Evolutionary conservation across 2,797 vertebrate genomes (phyloP), one percentile per base, ranked within the genome.

Genomic region (Crotalus adamanteus): DNA sequence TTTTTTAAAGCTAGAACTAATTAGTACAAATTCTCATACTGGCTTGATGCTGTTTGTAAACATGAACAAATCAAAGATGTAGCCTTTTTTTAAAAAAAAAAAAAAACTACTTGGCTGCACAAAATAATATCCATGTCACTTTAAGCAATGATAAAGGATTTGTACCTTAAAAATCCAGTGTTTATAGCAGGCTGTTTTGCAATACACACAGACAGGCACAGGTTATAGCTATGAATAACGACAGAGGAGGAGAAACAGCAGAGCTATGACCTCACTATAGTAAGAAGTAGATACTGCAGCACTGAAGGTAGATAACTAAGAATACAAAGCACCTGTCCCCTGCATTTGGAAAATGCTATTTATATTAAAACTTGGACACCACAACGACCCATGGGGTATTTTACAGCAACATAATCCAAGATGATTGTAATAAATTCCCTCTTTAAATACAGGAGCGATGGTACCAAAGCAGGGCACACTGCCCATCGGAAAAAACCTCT

Each of bases 211-310:
- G 3, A 2, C 4, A 56, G 55, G 3, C 61, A n/a, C 5, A 18
- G 14, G 26, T 85, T 91, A 63, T 25, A 42, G 31, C 86, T 31
- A 53, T 28, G 53, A 92, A 90, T 57, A 93, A 90, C 51, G 85
- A 90, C 37, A 42, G 42, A 0, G 28, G 20, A 37, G 53, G 89
- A 89, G 94, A 93, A 65, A 89, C 90, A 86, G 91, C 57, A 94
- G 83, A 91, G 86, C 59, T 93, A 93, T 90, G 93, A 95, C 94
- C 95, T 95, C 96, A 93, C 95, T 95, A 92, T 94, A 60, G 94
- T 89, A 94, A 93, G 86, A 86, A 57, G 51, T 25, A 85, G 90
- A 90, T 37, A 78, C 94, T 42, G 94, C 93, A 95, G 94, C 90
- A 55, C 53, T 13, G 53, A 60, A 0, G 63, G 87, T 7, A 73